Base-by-base conservation (phyloP, 1,140 invertebrate genomes). In the Eumaeus atala region DNA sequence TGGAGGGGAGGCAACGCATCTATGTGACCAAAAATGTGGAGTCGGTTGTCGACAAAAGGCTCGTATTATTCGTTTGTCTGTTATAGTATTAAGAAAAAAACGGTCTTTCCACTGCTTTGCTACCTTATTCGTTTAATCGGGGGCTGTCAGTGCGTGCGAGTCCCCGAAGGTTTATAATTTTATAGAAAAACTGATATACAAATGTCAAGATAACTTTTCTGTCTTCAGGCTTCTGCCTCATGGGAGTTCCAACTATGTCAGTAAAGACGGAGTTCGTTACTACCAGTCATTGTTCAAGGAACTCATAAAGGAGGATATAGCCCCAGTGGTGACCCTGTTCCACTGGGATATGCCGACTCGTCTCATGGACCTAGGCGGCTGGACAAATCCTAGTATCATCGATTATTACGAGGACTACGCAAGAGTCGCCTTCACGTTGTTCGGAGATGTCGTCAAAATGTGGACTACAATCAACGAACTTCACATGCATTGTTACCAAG, bases 391-490 rank as follows among this genome's bases (percentile, higher is more conserved):
- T 2, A 67, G 85, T 37, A 89, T 92, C 49, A 82, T 89, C 1
- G 86, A 92, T 53, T 90, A 89, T 82, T 92, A 91, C 59, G 89
- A 85, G 51, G 90, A 92, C 66, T 93, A 91, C 63, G 91, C 92
- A 0, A 76, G 87, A 56, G 61, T 93, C 3, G 81, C 89, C 1
- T 90, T 92, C 52, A 82, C 87, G 18, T 76, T 88, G 57, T 91
- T 90, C 54, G 92, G 92, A 0, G 89, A 91, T 79, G 73, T 91
- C 35, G 89, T 92, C 0, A 89, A 89, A 72, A 72, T 61, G 4
- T 90, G 89, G 89, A 85, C 84, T 1, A 89, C 89, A 3, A 74
- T 90, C 37, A 90, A 90, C 61, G 89, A 90, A 60, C 83, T 88
- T 5, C 79, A 83, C 53, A 72, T 77, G 50, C 77, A 84, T 56